A percentile compares a stretch with the other conserved stretches of the same genome.
These are phyloP conservation scores for Epirrhoe alternata DNA, from an alignment of 2,888 invertebrate species.

Conservation along the genomic window DNA sequence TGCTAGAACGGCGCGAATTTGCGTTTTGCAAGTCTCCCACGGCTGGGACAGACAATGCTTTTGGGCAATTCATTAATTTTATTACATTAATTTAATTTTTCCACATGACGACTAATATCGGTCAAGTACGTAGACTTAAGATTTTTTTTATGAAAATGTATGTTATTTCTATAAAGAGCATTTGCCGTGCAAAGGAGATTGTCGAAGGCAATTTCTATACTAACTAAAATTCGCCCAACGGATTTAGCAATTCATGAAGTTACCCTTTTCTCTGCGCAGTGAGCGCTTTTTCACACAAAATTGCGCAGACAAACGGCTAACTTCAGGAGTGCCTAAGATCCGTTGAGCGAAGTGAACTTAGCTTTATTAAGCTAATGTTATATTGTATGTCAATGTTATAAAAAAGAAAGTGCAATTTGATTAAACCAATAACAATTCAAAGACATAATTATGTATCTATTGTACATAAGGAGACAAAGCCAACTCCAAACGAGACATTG, in stretches of 20 bases:
- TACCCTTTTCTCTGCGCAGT: too few species aligned
- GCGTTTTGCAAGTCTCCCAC: constrained; percentile 42
- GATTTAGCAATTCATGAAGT: too few species aligned
- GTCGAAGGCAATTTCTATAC: too few species aligned
- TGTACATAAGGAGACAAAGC: constrained; percentile 4
- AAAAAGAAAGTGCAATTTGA: constrained; percentile 2
- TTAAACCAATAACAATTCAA: not conserved
- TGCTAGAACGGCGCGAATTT: constrained; percentile 36
- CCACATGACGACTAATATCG: constrained; percentile 36
- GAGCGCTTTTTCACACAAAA: too few species aligned
- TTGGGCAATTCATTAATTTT: constrained; percentile 33
- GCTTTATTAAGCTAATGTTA: too few species aligned
- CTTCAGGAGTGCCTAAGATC: too few species aligned
- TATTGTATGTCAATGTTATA: not conserved
- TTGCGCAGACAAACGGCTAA: too few species aligned
- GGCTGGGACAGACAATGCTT: constrained; percentile 34
- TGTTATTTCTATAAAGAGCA: not conserved
- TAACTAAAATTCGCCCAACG: too few species aligned
- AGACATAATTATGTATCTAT: constrained; percentile 1
- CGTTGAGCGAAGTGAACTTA: too few species aligned
- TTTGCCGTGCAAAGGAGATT: too few species aligned
- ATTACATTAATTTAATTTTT: constrained; percentile 41
- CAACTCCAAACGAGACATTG: constrained; percentile 5
- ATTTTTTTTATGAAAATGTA: not conserved
- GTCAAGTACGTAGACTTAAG: constrained; percentile 39